Base-by-base conservation (phyloP, 2,797 vertebrate genomes). In the Melanotaenia boesemani region DNA sequence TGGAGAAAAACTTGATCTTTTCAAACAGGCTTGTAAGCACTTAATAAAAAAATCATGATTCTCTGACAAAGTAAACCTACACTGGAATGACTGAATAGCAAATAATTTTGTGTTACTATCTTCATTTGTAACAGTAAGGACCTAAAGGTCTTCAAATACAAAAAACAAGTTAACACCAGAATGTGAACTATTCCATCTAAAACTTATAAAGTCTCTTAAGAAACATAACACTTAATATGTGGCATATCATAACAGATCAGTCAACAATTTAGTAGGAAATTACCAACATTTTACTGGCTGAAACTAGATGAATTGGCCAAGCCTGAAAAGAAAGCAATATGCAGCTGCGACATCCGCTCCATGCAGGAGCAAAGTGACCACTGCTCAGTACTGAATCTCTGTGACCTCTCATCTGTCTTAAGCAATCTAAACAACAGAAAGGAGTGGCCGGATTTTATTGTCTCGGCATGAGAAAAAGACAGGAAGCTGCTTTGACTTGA, bases 381-480 rank as follows among this genome's bases (percentile, higher is more conserved):
- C 64, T 62, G 62, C 55, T 73, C 55, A 69, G 69, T 67, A 48
- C 77, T 84, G 77, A 74, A 62, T 52, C 72, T 69, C 86, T 74
- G 64, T 87, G 90, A 91, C 89, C 88, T 85, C 76, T 88, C 77
- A 83, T 87, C 77, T 80, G 84, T 80, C 84, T 68, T 57, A 57
- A 87, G 77, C 79, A 80, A 74, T 72, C 83, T 77, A 67, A 88
- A 90, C 90, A 91, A 90, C 82, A 72, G 83, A 86, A 78, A 89
- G 86, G 86, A 81, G 77, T 81, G 86, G 76, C 75, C 72, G 41
- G 46, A n/a, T 81, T 84, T 86, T 86, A 91, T 91, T 91, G 86
- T 90, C 79, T 80, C 80, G 71, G 80, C 88, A 89, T 88, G 85
- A 86, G 83, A 90, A 86, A 88, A 55, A 70, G 79, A 83, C 87